Evolutionary conservation across 2,113 vertebrate genomes (phyloP), one percentile per base, ranked within the genome.

Genomic region (rabbit (Oryctolagus cuniculus)): DNA sequence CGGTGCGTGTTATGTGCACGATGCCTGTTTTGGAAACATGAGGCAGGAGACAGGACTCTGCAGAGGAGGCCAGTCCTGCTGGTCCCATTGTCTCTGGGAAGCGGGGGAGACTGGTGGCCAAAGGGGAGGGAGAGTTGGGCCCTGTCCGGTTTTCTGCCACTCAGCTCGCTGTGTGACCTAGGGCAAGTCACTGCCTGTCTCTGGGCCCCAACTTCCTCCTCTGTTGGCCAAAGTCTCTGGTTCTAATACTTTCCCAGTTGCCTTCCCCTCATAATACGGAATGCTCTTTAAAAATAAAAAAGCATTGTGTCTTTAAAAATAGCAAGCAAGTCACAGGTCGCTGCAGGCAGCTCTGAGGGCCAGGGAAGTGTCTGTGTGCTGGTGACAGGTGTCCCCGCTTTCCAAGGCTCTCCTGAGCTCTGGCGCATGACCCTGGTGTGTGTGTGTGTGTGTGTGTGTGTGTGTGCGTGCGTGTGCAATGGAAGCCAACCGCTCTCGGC

Each of bases 171-270:
- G 55, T 87, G 88, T 90, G 66, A 29, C 81, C 38, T 89, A 24
- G 36, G 22, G 25, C 19, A 38, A 70, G 64, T 78, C 29, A 64
- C 83, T 85, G 17, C 38, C 38, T 58, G 0, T 86, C 44, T 79
- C 38, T 63, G 61, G 72, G 82, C 36, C 77, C 53, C 11, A n/a
- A 12, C 69, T 85, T 77, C 63, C 31, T 63, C 70, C 81, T 78
- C 31, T 55, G 15, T 80, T 90, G 80, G 81, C 75, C 58, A 38
- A 51, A 34, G 53, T 88, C 27, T 29, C 67, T 2, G 34, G 38
- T 49, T 89, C 81, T 72, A 87, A 80, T 91, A 44, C 85, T 61
- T 81, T 89, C 27, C 31, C 2, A 19, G 34, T 13, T 61, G 36
- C 49, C 29, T 58, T 81, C 17, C 10, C n/a, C 44, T 73, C 73